A percentile compares a stretch with the other conserved stretches of the same genome.
These are phyloP conservation scores for Synanthedon tipuliformis DNA, from an alignment of 2,888 invertebrate species.

Conservation along the genomic window DNA sequence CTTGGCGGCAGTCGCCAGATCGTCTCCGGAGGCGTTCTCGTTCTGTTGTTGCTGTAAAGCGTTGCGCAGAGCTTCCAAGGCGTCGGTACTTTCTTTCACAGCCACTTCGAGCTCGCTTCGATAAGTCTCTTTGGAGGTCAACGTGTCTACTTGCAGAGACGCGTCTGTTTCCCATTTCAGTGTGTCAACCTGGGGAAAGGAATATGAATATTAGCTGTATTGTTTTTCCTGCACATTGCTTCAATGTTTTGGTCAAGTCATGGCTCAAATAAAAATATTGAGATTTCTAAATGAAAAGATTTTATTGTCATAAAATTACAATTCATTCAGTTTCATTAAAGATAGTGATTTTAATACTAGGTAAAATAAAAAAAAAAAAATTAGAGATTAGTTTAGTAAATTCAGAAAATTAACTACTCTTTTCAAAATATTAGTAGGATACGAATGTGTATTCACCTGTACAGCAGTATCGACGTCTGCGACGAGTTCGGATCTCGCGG, in stretches of 20 bases:
- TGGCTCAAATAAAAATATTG: no score
- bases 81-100: conserved; percentile 76
- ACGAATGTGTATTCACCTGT: conserved; percentile 30
- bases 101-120: conserved; percentile 80
- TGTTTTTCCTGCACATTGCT: no score
- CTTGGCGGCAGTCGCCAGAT: conserved; percentile 74
- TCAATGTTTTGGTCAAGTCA: no score
- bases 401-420: not conserved
- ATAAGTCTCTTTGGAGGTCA: conserved; percentile 87
- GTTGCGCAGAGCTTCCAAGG: conserved; percentile 75
- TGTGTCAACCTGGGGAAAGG: conserved; percentile 76
- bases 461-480: conserved; percentile 54
- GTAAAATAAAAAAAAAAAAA: not conserved
- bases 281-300: no score
- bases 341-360: not conserved
- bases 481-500: conserved; percentile 44
- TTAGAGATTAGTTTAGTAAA: not conserved
- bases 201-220: no score
- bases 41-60: conserved; percentile 46
- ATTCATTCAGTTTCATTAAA: no score
- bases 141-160: conserved; percentile 85
- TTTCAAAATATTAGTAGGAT: not conserved
- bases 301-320: no score
- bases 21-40: conserved; percentile 67
- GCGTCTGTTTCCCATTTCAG: conserved; percentile 81